Conservation (phyloP, 2,888 invertebrate genomes). For the Drosophila algonquin region DNA sequence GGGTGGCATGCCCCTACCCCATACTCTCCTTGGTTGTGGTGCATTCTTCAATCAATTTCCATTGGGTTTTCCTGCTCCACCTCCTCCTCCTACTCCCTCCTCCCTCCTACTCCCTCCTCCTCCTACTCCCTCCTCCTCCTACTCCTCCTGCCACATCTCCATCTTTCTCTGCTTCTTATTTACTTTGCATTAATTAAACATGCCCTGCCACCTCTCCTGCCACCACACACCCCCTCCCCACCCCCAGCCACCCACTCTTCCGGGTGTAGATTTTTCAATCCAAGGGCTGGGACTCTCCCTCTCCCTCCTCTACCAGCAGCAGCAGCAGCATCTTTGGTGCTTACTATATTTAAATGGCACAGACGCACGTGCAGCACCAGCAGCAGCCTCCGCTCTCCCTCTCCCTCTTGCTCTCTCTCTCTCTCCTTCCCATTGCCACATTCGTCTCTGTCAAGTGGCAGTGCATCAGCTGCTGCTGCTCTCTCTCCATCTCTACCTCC, state of each 20-base stretch:
- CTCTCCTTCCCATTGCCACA: constrained; percentile 43
- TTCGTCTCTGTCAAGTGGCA: constrained; percentile 77
- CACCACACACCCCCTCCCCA: not conserved
- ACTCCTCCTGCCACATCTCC: constrained; percentile 12
- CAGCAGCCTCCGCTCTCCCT: not conserved
- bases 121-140: constrained; percentile 16
- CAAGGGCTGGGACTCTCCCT: constrained; percentile 22
- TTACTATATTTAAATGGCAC: constrained; percentile 73
- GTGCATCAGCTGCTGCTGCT: constrained; percentile 48
- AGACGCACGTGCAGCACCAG: constrained; percentile 72
- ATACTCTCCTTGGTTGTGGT: constrained; percentile 49
- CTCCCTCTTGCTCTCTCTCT: not conserved
- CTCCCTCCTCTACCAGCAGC: constrained; percentile 32
- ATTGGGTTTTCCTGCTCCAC: constrained; percentile 48
- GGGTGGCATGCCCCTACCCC: constrained; percentile 15
- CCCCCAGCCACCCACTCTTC: not conserved
- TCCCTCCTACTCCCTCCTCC: constrained; percentile 19
- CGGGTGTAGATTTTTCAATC: constrained; percentile 64
- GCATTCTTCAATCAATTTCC: constrained; percentile 76
- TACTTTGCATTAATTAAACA: constrained; percentile 80
- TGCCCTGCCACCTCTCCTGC: constrained; percentile 71
- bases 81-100: not conserved
- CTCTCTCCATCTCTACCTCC: not conserved
- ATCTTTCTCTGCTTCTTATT: constrained; percentile 61
- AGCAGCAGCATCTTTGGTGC: constrained; percentile 75